A percentile compares a stretch with the other conserved stretches of the same genome.
phyloP scores from a whole-genome alignment of 2,797 vertebrate species.

The Leucoraja ocellata region DNA sequence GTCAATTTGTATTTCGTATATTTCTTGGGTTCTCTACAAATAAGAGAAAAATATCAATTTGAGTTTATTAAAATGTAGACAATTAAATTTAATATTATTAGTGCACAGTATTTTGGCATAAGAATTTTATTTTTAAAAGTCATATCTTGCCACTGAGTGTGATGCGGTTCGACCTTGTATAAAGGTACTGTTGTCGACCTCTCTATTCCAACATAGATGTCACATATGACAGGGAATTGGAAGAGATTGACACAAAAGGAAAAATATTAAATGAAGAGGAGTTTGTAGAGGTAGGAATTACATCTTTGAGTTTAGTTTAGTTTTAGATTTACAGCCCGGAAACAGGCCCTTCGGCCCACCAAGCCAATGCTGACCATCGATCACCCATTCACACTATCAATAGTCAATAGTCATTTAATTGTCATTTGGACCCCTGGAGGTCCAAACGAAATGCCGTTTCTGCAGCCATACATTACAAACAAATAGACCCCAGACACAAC shows the following conservation, averaged over 20 bases:
- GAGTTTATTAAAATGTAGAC: background rate
- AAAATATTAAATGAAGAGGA: conserved; percentile 48
- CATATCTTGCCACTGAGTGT: background rate
- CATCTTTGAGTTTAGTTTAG: too few relatives aligned
- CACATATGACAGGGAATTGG: conserved; percentile 44
- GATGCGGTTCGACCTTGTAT: background rate
- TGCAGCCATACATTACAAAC: too few relatives aligned
- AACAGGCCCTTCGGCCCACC: too few relatives aligned
- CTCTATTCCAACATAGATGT: conserved; percentile 39
- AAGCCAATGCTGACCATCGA: too few relatives aligned
- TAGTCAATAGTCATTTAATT: too few relatives aligned
- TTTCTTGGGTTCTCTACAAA: background rate
- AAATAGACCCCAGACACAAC: too few relatives aligned
- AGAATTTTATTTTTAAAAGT: background rate
- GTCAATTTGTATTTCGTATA: too few relatives aligned
- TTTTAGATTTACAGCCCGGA: too few relatives aligned
- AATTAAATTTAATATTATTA: background rate
- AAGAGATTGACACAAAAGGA: conserved; percentile 45
- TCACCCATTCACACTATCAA: too few relatives aligned
- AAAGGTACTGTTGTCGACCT: background rate
- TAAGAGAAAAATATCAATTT: background rate
- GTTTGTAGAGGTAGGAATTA: conserved; percentile 57
- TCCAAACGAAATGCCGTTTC: too few relatives aligned
- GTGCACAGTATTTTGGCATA: background rate
- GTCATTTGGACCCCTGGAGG: too few relatives aligned